Conservation (phyloP, 2,797 vertebrate species). For the Neoniphon sammara region DNA sequence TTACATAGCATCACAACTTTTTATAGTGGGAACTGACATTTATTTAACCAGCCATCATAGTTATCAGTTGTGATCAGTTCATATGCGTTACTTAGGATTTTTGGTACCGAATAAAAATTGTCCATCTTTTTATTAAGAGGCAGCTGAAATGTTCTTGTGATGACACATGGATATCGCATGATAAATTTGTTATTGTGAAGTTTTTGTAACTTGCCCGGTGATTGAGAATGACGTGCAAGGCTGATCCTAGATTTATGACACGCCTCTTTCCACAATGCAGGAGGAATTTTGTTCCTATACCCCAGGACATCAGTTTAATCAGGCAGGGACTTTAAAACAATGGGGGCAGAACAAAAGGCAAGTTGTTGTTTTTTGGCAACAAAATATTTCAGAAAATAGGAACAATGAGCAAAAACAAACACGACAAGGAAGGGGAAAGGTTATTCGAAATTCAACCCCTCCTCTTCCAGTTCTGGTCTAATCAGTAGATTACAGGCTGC, state of each 20-base stretch:
- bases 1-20: not conserved
- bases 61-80: conserved; percentile 3
- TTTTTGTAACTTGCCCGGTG: not conserved
- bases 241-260: conserved; percentile 30
- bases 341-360: conserved; percentile 40
- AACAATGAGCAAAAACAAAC: conserved; percentile 41
- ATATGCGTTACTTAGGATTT: conserved; percentile 19
- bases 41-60: conserved; percentile 14
- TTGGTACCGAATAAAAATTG: conserved; percentile 13
- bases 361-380: conserved; percentile 35
- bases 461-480: conserved; percentile 29
- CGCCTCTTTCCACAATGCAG: conserved; percentile 60
- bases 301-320: conserved; percentile 36
- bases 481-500: conserved; percentile 26
- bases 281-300: conserved; percentile 58
- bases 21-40: conserved; percentile 19
- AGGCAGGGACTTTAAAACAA: conserved; percentile 50
- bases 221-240: conserved; percentile 19
- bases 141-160: not conserved
- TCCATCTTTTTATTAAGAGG: conserved; percentile 6
- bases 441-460: conserved; percentile 14
- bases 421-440: conserved; percentile 47
- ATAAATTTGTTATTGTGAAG: too few species aligned
- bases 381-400: conserved; percentile 45
- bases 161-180: not conserved